Evolutionary conservation across 2,113 vertebrate genomes (phyloP).

Genomic region (Myrmecophaga tridactyla): DNA sequence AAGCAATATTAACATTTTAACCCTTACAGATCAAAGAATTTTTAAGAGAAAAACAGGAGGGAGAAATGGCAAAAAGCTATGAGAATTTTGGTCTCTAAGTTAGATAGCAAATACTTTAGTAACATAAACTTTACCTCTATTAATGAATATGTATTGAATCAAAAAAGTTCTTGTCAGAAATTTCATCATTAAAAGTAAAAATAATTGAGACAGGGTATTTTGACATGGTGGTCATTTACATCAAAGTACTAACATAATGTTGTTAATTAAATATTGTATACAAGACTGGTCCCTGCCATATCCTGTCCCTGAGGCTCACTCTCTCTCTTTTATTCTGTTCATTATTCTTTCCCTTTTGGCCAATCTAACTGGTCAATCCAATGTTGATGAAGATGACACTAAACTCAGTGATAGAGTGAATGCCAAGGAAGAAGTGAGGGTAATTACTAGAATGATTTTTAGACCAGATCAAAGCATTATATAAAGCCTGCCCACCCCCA

Average conservation of each 20-base stretch:
- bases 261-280: background rate
- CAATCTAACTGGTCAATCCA: too few relatives aligned
- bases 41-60: background rate
- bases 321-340: background rate
- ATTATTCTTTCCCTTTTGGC: background rate
- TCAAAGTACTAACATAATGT: background rate
- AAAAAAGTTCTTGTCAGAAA: background rate
- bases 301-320: background rate
- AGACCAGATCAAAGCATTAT: background rate
- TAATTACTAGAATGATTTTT: background rate
- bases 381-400: background rate
- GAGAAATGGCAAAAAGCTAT: background rate
- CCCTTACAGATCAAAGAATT: background rate
- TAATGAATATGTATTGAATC: background rate
- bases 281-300: too few relatives aligned
- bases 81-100: background rate
- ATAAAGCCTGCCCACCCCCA: background rate
- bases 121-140: background rate
- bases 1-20: conserved; percentile 29
- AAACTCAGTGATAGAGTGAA: background rate
- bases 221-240: background rate
- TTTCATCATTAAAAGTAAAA: background rate
- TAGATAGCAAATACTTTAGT: background rate
- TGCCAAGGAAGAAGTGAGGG: background rate
- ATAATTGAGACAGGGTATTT: background rate